These are phyloP conservation scores for Achatina immaculata DNA, from an alignment of 1,140 invertebrate species.

Conservation along the genomic window DNA sequence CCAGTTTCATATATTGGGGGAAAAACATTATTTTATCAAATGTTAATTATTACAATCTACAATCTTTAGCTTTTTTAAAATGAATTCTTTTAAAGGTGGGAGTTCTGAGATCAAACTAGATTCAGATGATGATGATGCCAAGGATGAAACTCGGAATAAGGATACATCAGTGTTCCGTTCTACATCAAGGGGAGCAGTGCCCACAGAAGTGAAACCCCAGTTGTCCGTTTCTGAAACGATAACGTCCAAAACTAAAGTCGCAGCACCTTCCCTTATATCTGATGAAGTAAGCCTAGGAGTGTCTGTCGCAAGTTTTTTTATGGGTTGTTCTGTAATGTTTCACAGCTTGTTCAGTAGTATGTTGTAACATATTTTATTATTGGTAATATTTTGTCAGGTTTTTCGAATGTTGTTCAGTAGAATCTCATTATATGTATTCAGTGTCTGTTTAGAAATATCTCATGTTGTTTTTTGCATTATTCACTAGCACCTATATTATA, in stretches of 20 bases:
- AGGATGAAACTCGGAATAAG: conserved; percentile 34
- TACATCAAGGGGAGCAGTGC: conserved; percentile 33
- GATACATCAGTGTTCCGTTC: conserved; percentile 29
- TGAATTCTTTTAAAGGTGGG: conserved; percentile 41
- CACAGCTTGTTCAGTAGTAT: background rate
- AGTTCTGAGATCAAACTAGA: conserved; percentile 61
- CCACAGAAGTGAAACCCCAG: conserved; percentile 52
- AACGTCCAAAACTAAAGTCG: conserved; percentile 47
- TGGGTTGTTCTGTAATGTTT: conserved; percentile 2
- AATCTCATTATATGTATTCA: too few species aligned
- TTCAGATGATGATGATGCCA: conserved; percentile 49
- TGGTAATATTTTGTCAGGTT: background rate
- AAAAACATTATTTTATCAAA: too few species aligned
- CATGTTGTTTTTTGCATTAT: too few species aligned
- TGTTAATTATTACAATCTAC: too few species aligned
- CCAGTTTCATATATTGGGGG: too few species aligned
- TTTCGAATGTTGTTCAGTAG: too few species aligned
- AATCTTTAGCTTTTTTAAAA: too few species aligned
- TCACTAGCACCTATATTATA: too few species aligned
- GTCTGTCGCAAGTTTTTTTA: background rate
- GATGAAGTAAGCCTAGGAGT: conserved; percentile 38
- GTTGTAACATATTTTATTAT: background rate
- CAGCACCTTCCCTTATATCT: conserved; percentile 40
- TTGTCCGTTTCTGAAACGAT: conserved; percentile 54
- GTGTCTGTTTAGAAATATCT: too few species aligned